Evolutionary conservation across 2,113 vertebrate genomes (phyloP), one percentile per base, ranked within the genome.

Genomic region (Epinephelus moara): DNA sequence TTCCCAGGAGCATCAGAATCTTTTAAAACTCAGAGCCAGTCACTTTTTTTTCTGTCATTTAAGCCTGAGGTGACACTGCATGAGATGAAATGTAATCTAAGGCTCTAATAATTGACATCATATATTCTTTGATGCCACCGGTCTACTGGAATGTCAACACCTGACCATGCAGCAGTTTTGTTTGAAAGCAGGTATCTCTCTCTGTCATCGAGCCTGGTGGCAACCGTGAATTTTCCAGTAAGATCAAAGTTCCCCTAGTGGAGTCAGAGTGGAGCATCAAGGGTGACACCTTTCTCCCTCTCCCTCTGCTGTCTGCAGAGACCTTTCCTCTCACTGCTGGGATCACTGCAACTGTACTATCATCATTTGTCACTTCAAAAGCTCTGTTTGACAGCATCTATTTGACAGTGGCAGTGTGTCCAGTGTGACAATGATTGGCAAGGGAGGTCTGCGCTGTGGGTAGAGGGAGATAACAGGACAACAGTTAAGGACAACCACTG

Each of bases 361-460:
- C 25, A 23, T 75, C 68, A 66, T 77, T 77, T 76, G 81, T 78
- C 85, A 75, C 60, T 70, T 74, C 45, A 70, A 79, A 82, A 47
- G 45, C 53, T 52, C 45, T 11, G 30, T 23, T 21, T 79, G 80
- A 75, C 71, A 67, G 59, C 12, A 33, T 30, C 68, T 66, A 23
- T 78, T 77, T 78, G 80, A 73, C 69, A 73, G 49, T 55, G 59
- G n/a, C 78, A 64, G 37, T 77, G 73, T 77, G 78, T 80, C 67
- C 42, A 40, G 37, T 49, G 66, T 77, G 67, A 71, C 79, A 74
- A 49, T 81, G 73, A 77, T 27, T 78, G 84, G 49, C 62, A 62
- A 21, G 53, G 30, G 59, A 69, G 47, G 52, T 23, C 49, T 63
- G n/a, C 12, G 1, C 19, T 14, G 55, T 52, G 6, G 47, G 42